Conservation (phyloP, 2,888 invertebrate genomes). For the Oscheius sp. region DNA sequence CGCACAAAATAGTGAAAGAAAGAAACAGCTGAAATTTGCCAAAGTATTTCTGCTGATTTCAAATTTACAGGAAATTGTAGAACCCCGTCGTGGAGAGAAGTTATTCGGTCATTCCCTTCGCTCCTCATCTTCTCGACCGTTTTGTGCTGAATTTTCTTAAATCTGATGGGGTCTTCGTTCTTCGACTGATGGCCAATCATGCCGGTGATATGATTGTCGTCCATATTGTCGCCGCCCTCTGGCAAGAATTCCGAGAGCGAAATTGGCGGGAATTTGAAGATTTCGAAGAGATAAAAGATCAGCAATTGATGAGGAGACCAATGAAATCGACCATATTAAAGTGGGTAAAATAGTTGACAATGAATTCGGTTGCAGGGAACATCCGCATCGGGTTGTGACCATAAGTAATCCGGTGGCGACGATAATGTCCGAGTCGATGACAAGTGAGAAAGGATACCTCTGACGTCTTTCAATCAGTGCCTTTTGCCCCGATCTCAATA, state of each 20-base stretch:
- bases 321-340: conserved; percentile 25
- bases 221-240: conserved; percentile 51
- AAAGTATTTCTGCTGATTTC: conserved; percentile 32
- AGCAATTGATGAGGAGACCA: conserved; percentile 26
- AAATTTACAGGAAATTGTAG: neutral
- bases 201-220: conserved; percentile 68
- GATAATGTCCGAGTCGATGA: conserved; percentile 44
- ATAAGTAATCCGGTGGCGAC: conserved; percentile 45
- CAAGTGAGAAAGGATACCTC: conserved; percentile 39
- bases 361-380: conserved; percentile 3
- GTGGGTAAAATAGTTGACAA: neutral
- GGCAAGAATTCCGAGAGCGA: conserved; percentile 54
- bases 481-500: too few relatives aligned
- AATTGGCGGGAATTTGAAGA: conserved; percentile 71
- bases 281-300: conserved; percentile 60
- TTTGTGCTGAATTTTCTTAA: conserved; percentile 68
- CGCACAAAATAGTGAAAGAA: conserved; percentile 55
- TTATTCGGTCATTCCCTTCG: conserved; percentile 61
- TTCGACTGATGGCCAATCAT: conserved; percentile 71
- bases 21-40: conserved; percentile 48
- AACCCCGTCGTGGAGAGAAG: conserved; percentile 47
- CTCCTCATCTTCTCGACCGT: conserved; percentile 63
- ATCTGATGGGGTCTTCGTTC: conserved; percentile 71
- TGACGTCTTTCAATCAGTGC: conserved; percentile 19
- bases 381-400: conserved; percentile 39